Evolutionary conservation across 92 coral and sea anemone species (phyloP).

Genomic region (Palythoa caribaeorum): DNA sequence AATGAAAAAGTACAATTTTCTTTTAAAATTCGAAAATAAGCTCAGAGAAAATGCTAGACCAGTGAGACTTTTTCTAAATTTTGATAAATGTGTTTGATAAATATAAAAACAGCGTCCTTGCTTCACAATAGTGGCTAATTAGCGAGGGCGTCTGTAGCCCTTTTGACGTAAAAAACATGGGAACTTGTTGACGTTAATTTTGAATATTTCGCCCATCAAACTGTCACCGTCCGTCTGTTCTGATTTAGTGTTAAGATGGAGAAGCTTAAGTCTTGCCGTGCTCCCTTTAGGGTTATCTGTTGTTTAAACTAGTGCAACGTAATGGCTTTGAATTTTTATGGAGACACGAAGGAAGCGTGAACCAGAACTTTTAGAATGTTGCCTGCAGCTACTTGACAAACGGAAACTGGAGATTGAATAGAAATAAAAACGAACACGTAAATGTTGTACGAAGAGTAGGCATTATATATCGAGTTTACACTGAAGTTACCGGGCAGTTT

Average conservation of each 20-base stretch:
- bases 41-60: background rate
- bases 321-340: background rate
- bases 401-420: background rate
- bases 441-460: background rate
- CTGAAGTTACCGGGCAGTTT: background rate
- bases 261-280: background rate
- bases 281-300: background rate
- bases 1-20: background rate
- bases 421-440: background rate
- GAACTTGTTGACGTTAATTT: background rate
- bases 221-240: background rate
- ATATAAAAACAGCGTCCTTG: background rate
- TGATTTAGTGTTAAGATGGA: background rate
- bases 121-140: background rate
- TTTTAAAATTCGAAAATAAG: background rate
- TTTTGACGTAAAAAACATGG: background rate
- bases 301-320: background rate
- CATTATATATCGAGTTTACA: background rate
- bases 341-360: background rate
- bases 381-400: background rate
- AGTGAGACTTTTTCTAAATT: background rate
- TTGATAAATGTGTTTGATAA: background rate
- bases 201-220: background rate
- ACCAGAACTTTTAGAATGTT: background rate
- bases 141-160: background rate